Conservation (phyloP, 2,888 invertebrate species). For the Nematopogon swammerdamellus region DNA sequence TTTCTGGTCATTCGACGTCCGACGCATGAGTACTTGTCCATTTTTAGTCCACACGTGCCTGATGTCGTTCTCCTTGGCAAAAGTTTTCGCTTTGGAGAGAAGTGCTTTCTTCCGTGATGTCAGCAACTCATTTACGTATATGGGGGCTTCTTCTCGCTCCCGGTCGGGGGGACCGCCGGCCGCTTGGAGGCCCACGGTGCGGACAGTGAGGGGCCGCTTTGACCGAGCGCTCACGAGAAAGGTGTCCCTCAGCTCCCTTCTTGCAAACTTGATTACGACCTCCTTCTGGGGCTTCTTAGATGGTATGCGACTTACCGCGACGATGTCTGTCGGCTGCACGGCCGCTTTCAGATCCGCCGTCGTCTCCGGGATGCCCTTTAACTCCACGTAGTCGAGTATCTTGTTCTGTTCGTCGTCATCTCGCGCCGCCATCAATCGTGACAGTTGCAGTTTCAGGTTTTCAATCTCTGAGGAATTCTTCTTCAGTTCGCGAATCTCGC, state of each 20-base stretch:
- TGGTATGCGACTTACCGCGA: not conserved
- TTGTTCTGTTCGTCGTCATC: not conserved
- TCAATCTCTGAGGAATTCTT: not conserved
- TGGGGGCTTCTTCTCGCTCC: not conserved
- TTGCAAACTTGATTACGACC: not conserved
- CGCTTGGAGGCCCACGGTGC: not conserved
- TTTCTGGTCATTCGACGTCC: not conserved
- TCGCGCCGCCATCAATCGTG: not conserved
- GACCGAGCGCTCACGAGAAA: not conserved
- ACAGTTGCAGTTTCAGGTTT: not conserved
- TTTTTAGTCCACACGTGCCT: not conserved
- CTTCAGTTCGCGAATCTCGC: not conserved
- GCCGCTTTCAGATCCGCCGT: not conserved
- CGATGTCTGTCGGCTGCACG: too few species aligned
- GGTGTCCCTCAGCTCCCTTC: not conserved
- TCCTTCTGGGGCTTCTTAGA: not conserved
- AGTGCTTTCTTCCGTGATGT: not conserved
- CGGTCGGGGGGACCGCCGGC: not conserved
- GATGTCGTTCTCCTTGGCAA: not conserved
- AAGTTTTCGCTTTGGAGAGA: not conserved
- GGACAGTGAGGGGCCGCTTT: not conserved
- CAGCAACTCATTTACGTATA: not conserved
- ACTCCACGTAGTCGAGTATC: not conserved
- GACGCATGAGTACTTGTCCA: not conserved
- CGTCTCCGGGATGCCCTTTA: not conserved